Evolutionary conservation across 2,888 invertebrate genomes (phyloP), one percentile per base, ranked within the genome.

Genomic region (Ctena decussata): DNA sequence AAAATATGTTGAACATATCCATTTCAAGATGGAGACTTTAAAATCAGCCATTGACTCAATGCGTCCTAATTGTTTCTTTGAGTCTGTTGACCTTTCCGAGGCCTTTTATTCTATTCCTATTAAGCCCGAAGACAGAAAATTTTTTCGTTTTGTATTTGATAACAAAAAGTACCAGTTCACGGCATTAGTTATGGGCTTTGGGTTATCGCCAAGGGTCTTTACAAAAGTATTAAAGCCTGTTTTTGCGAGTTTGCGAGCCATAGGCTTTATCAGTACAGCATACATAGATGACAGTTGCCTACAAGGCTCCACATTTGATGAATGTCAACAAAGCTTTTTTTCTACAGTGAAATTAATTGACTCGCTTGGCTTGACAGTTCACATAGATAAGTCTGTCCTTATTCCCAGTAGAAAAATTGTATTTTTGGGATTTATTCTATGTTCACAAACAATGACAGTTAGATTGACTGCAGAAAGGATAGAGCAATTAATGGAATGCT

Each of bases 21-120:
- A 82, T 70, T 86, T 86, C 30, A 86, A 84, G 82, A 84, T 85
- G 84, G 80, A 87, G 41, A 85, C 80, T 18, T 78, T 87, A 70
- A 44, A 74, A 35, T 21, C 79, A 24, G 84, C 85, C 49, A 27
- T 85, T 21, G 27, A 72, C n/a, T 6, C 69, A 41, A 74, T 80
- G 57, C 21, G 60, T n/a, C 49, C 77, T 65, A 65, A 79, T 15
- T 85, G 85, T 75, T 30, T 65, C 35, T 82, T 87, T 71, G 87
- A 57, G 0, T 85, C 82, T 8, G 75, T 87, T n/a, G 80, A 87
- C 65, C 21, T 83, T 5, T 77, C 77, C 8, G 86, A 86, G 11
- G 86, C 83, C 44, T 86, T 65, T 46, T 87, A 80, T 74, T 77
- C 80, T 15, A 77, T 85, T 21, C 77, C 80, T 6, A 71, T 85